Evolutionary conservation across 1,140 invertebrate genomes (phyloP).

Genomic region (Drosophila sp.): DNA sequence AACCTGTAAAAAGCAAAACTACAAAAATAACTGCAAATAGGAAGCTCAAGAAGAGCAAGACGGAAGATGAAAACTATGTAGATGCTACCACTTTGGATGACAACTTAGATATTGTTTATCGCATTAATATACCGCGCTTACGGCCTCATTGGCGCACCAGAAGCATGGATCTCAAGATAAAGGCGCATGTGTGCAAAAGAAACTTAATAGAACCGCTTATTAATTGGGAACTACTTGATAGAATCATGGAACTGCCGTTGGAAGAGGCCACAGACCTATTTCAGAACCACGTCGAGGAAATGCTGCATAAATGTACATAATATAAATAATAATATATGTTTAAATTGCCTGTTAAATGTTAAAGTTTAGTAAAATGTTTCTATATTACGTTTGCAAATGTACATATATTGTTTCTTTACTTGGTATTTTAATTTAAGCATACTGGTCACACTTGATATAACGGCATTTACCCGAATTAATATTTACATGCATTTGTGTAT

Average conservation of each 20-base stretch:
- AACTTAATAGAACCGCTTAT: slow-evolving; percentile 26
- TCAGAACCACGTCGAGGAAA: slow-evolving; percentile 3
- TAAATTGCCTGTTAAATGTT: too few relatives aligned
- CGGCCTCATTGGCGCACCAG: slow-evolving; percentile 2
- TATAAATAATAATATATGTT: too few relatives aligned
- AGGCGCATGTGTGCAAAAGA: slow-evolving; percentile 6
- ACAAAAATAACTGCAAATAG: too few relatives aligned
- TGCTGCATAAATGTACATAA: not conserved
- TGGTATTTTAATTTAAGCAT: not conserved
- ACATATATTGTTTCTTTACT: not conserved
- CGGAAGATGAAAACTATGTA: not conserved
- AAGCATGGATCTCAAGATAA: slow-evolving; percentile 11
- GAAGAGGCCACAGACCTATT: slow-evolving; percentile 6
- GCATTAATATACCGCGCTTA: slow-evolving; percentile 10
- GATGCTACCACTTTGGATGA: slow-evolving; percentile 8
- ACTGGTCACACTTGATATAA: slow-evolving; percentile 11
- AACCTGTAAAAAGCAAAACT: not conserved
- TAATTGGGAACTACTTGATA: slow-evolving; percentile 30
- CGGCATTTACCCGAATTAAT: slow-evolving; percentile 33
- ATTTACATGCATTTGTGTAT: not conserved
- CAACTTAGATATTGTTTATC: slow-evolving; percentile 1
- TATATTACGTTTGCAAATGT: too few relatives aligned
- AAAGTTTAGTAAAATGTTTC: too few relatives aligned
- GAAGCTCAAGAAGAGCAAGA: too few relatives aligned
- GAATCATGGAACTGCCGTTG: slow-evolving; percentile 16